Percentiles rank a stretch among this genome's conserved stretches.
Evolutionary conservation across 2,797 vertebrate genomes (phyloP).

Genomic region (Heteromormyrus szaboi): DNA sequence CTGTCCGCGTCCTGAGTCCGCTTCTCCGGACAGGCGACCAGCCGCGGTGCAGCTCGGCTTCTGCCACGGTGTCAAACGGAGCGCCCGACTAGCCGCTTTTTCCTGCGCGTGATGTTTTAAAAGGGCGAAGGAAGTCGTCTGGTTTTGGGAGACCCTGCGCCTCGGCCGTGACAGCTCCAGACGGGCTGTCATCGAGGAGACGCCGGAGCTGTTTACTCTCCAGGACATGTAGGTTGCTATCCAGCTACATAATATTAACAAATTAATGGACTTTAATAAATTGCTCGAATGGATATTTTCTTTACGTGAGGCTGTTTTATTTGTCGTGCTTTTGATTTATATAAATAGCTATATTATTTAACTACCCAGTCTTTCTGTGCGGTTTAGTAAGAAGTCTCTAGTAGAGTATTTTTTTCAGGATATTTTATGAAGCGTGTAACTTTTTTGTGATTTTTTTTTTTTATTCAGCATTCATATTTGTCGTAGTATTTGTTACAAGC

Average conservation of each 20-base stretch:
- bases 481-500: background rate
- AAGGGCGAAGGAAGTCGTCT: background rate
- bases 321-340: background rate
- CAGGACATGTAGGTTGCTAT: background rate
- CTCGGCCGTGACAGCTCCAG: slow-evolving; percentile 43
- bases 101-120: background rate
- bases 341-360: background rate
- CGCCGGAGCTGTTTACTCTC: background rate
- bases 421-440: background rate
- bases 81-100: background rate
- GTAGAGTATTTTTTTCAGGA: background rate
- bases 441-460: background rate
- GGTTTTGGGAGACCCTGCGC: slow-evolving; percentile 34
- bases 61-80: background rate
- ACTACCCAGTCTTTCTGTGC: background rate
- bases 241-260: background rate
- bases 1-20: background rate
- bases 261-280: background rate
- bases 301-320: background rate
- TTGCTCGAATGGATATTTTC: background rate
- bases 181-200: slow-evolving; percentile 8
- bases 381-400: background rate
- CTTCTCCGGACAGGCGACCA: background rate
- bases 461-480: no score
- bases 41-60: background rate